A percentile compares a stretch with the other conserved stretches of the same genome.
phyloP scores from a whole-genome alignment of 2,797 vertebrate species.

The Thamnophis elegans region DNA sequence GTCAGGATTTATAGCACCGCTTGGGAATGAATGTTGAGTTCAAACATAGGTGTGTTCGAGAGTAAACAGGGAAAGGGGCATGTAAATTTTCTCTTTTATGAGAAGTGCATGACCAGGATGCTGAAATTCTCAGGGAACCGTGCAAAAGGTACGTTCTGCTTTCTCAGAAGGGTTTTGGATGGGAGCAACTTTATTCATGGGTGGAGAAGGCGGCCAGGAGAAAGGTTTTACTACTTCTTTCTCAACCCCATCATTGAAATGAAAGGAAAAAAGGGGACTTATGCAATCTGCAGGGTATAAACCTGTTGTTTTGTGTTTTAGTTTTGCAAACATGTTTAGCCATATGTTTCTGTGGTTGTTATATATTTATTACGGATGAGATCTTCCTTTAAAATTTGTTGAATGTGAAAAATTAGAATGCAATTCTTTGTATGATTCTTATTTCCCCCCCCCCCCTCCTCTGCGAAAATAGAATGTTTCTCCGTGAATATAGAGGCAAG shows the following conservation, averaged over 20 bases:
- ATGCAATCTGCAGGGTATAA: background rate
- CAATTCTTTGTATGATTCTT: background rate
- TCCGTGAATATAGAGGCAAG: background rate
- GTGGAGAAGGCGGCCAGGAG: background rate
- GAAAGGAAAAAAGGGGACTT: background rate
- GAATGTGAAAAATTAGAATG: background rate
- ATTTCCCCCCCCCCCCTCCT: background rate
- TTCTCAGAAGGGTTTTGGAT: background rate
- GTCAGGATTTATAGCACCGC: no score
- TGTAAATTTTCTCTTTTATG: background rate
- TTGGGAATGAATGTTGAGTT: background rate
- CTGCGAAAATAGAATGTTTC: background rate
- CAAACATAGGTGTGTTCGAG: background rate
- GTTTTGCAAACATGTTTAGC: background rate
- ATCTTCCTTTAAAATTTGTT: background rate
- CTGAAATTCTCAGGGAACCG: background rate
- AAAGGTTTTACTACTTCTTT: background rate
- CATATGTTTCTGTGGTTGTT: background rate
- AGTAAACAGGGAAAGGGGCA: background rate
- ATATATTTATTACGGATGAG: background rate
- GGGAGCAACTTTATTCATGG: background rate
- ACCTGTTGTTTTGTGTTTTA: rapidly evolving
- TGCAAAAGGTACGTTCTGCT: background rate
- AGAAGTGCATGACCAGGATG: background rate
- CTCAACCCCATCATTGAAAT: background rate